phyloP scores from a whole-genome alignment of 2,888 invertebrate species.

The Cheiracanthium punctorium region DNA sequence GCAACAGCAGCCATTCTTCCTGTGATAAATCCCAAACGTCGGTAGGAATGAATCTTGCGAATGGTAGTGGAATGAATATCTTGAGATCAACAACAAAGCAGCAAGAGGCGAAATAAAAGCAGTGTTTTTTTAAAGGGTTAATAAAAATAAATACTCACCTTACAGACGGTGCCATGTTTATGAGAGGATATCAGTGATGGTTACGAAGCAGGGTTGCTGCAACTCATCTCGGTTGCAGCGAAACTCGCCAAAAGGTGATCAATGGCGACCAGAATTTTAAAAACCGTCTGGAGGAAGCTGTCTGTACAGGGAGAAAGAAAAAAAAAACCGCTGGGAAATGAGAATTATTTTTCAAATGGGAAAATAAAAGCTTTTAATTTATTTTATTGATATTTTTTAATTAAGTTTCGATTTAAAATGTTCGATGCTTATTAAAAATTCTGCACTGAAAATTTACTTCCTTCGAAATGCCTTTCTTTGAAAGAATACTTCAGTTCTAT shows the following conservation, averaged over 20 bases:
- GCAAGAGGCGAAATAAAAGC: too few relatives aligned
- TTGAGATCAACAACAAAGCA: neutral
- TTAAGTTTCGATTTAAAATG: too few relatives aligned
- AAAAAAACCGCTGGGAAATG: too few relatives aligned
- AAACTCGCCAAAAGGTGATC: neutral
- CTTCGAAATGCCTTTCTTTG: too few relatives aligned
- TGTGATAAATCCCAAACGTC: neutral
- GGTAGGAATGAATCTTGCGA: neutral
- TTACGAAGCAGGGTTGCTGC: conserved; percentile 45
- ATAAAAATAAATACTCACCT: conserved; percentile 44
- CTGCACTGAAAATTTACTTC: too few relatives aligned
- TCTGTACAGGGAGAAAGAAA: neutral
- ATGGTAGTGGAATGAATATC: neutral
- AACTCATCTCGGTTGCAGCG: neutral
- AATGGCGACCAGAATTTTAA: neutral
- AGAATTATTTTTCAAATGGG: conserved; percentile 3
- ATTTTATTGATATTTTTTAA: too few relatives aligned
- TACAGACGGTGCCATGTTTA: conserved; percentile 66
- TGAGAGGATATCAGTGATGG: conserved; percentile 57
- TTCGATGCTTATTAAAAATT: too few relatives aligned
- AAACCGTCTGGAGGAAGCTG: neutral
- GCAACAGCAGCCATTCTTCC: neutral
- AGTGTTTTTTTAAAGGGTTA: too few relatives aligned
- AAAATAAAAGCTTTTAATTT: too few relatives aligned
- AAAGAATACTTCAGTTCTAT: too few relatives aligned